Base-by-base conservation (phyloP, 2,888 invertebrate species). In the Myathropa florea region DNA sequence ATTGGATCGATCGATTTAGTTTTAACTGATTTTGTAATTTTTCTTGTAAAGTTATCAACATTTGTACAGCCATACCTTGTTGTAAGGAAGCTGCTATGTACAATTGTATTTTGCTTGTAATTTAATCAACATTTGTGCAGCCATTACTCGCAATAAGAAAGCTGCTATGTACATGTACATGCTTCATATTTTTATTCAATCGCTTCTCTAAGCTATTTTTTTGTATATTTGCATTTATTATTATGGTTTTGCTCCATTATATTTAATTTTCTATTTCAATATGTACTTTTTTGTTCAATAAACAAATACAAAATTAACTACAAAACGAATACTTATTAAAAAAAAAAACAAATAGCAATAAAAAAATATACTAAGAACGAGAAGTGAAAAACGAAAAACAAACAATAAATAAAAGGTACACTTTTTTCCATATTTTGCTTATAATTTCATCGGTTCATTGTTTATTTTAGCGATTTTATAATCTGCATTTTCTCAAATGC, bases 401-500 rank as follows among this genome's bases (percentile, higher is more conserved):
- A 75, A 70, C 57, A 81, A 81, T 76, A 81, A 81, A 76, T 81
- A 59, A 81, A 81, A 81, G 75, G 81, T 81, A 81, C 75, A 70
- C 55, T 61, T 80, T 59, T 36, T 73, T 33, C 57, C 33, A n/a
- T 26, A 30, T 68, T 39, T 39, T 39, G 18, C 18, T 46, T 18
- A 4, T 18, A 46, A 18, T 46, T 46, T 46, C 46, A 59, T 67
- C 3, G 53, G 63, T 28, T 36, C 23, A 46, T 30, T 39, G 26
- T 18, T 18, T 46, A 53, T 61, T 70, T 68, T 39, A 63, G 63
- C 61, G 57, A n/a, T 60, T 23, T 59, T n/a, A 14, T 57, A 10
- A 9, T 46, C 46, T 46, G 46, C 46, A 46, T 7, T 46, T 1
- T 10, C 33, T 10, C 6, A 2, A 33, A 33, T 33, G 6, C 33